Base-by-base conservation (phyloP, 2,113 vertebrate species). In the Perccottus glenii region DNA sequence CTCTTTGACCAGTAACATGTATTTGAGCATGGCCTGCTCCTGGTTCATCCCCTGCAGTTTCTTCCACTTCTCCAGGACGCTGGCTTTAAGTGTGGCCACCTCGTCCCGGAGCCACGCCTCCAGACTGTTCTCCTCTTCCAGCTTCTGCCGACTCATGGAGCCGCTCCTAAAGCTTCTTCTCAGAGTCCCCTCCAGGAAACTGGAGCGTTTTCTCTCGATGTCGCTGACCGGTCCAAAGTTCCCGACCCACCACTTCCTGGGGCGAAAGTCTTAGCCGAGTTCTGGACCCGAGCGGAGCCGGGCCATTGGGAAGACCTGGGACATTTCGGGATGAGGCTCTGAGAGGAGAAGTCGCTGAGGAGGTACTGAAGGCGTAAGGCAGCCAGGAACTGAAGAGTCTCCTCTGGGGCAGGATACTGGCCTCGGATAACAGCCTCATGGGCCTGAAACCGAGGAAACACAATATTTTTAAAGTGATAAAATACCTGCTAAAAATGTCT, bases 51-150 rank as follows among this genome's bases (percentile, higher is more conserved):
- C 95, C 86, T 96, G 96, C 42, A 99, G 87, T 27, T 95, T 96
- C 86, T 88, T 95, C 98, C 98, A 99, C 86, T 99, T 99, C 82
- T 99, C 96, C 16, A 96, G 76, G 81, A 98, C 91, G 60, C 92
- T 94, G 84, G 94, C 91, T 5, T 89, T 93, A 4, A 92, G 88
- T 0, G 94, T 92, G 3, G 90, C 92, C 5, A 93, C 88, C 77
- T 99, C 97, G 58, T 99, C 96, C 85, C 94, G 93, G 68, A 96
- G 62, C 98, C 97, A 98, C 65, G 92, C 96, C 84, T 99, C 96
- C 86, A 97, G 73, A 87, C 93, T 93, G 71, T 84, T 86, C 75
- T 96, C 96, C 60, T 95, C 95, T 83, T 97, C 96, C 4, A 87
- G 84, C 75, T 92, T 93, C 68, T 95, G 95, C 48, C 92, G 94